These are phyloP conservation scores for Nymphalis urticae DNA, from an alignment of 2,888 invertebrate genomes.

Conservation along the genomic window DNA sequence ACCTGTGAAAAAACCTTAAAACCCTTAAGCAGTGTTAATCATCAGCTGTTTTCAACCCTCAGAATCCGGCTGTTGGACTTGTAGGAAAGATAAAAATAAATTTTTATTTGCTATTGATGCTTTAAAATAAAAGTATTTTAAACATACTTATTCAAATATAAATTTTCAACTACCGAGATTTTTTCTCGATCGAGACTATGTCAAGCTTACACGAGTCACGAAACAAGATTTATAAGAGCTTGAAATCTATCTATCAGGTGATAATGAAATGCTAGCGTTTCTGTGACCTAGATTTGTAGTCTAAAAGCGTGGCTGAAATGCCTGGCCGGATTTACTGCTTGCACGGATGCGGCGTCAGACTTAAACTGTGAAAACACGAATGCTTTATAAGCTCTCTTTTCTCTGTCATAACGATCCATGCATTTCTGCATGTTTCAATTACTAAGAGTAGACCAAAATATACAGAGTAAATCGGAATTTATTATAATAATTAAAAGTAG, in stretches of 20 bases:
- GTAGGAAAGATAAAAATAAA: no score
- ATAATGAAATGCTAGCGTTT: constrained; percentile 48
- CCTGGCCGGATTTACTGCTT: constrained; percentile 50
- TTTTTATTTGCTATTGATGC: no score
- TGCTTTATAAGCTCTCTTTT: constrained; percentile 33
- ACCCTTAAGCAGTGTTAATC: no score
- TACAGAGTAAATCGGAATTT: neutral
- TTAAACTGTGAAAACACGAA: constrained; percentile 39
- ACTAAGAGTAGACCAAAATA: constrained; percentile 3
- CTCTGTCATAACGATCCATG: constrained; percentile 23
- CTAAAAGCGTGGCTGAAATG: constrained; percentile 48
- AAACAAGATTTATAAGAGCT: constrained; percentile 17
- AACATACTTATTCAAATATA: no score
- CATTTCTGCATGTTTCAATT: constrained; percentile 17
- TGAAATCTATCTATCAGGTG: constrained; percentile 32
- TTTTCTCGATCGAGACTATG: no score
- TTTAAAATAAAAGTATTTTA: no score
- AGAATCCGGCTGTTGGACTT: no score
- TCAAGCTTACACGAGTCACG: neutral
- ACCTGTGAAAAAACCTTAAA: no score
- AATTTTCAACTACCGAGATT: no score
- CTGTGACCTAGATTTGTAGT: constrained; percentile 55
- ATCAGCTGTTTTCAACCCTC: no score
- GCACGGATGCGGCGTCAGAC: constrained; percentile 50
- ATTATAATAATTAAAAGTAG: neutral